These are phyloP conservation scores for Lumbricus terrestris DNA, from an alignment of 2,888 invertebrate species.

Conservation along the genomic window DNA sequence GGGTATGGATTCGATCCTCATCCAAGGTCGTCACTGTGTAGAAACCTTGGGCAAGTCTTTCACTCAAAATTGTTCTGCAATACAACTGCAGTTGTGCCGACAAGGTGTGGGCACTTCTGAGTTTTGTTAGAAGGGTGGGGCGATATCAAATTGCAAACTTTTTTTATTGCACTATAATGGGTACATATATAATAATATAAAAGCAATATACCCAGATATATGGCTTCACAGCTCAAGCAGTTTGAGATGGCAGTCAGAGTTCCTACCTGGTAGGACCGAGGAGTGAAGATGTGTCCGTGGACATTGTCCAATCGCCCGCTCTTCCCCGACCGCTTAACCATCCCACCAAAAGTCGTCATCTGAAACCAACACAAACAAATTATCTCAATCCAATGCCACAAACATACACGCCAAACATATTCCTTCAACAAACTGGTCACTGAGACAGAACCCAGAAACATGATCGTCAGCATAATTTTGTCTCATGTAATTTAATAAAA, in stretches of 20 bases:
- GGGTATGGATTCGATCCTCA: too few species aligned
- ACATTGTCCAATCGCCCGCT: slow-evolving; percentile 59
- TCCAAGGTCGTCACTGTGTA: too few species aligned
- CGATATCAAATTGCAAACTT: too few species aligned
- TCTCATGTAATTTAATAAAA: background rate
- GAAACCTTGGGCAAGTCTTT: too few species aligned
- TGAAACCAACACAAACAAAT: background rate
- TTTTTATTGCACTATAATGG: too few species aligned
- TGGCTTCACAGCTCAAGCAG: background rate
- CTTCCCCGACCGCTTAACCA: slow-evolving; percentile 23
- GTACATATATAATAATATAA: background rate
- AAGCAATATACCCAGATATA: background rate
- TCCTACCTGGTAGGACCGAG: slow-evolving; percentile 73
- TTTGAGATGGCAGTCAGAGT: background rate
- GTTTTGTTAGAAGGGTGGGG: too few species aligned
- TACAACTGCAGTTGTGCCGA: too few species aligned
- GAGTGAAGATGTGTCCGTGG: slow-evolving; percentile 76
- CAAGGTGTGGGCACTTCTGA: too few species aligned
- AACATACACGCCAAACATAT: background rate
- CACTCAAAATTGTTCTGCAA: too few species aligned
- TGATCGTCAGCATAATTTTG: background rate
- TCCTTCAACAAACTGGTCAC: background rate
- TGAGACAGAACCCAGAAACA: background rate
- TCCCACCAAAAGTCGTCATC: slow-evolving; percentile 15
- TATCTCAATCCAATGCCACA: background rate